Percentiles rank a stretch among this genome's conserved stretches.
These are phyloP conservation scores for Drosophila vallismaia DNA, from an alignment of 2,888 invertebrate genomes.

Conservation along the genomic window DNA sequence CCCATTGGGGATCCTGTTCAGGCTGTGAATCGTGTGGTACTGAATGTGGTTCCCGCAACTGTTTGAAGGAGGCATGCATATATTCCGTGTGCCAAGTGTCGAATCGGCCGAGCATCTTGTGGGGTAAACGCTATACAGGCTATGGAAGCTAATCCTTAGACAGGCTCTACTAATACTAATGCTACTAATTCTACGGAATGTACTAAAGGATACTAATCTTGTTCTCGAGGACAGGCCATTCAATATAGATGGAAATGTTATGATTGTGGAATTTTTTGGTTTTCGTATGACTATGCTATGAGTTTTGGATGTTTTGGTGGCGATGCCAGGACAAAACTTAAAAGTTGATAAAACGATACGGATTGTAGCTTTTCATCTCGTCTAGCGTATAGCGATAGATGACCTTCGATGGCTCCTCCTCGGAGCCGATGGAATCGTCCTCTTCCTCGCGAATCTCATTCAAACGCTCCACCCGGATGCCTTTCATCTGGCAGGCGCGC, in stretches of 20 bases:
- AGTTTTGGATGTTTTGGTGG: neutral
- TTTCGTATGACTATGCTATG: neutral
- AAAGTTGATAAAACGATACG: slow-evolving; percentile 61
- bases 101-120: slow-evolving; percentile 4
- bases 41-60: neutral
- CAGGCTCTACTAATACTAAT: neutral
- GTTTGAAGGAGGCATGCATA: slow-evolving; percentile 24
- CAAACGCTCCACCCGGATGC: slow-evolving; percentile 52
- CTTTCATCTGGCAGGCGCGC: slow-evolving; percentile 68
- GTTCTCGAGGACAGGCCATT: slow-evolving; percentile 4
- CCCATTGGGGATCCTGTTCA: neutral
- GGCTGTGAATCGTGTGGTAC: neutral
- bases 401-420: slow-evolving; percentile 52
- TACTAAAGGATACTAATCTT: slow-evolving; percentile 6
- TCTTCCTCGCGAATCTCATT: slow-evolving; percentile 45
- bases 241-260: neutral
- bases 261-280: neutral
- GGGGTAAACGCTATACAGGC: neutral
- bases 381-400: slow-evolving; percentile 69
- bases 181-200: neutral
- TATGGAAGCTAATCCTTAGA: neutral
- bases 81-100: slow-evolving; percentile 7
- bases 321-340: slow-evolving; percentile 42
- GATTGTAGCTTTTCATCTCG: slow-evolving; percentile 73
- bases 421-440: slow-evolving; percentile 55